These are phyloP conservation scores for Pluvianellus socialis DNA, from an alignment of 2,113 vertebrate genomes.

Conservation along the genomic window DNA sequence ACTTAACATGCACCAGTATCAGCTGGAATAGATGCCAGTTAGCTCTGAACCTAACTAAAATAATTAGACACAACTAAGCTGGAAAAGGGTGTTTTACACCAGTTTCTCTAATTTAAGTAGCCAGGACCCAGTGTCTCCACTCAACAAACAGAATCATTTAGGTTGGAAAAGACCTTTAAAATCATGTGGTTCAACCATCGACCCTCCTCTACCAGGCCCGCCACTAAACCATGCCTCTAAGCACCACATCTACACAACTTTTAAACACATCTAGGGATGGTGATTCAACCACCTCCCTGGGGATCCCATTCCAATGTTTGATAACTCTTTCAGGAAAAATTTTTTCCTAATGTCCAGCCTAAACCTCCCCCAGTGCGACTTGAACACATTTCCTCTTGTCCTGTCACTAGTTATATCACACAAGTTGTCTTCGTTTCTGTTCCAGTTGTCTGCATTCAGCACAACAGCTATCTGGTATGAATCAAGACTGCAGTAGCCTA, in stretches of 20 bases:
- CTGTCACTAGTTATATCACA: neutral
- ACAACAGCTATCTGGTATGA: neutral
- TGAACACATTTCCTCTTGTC: too few species aligned
- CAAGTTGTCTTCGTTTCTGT: neutral
- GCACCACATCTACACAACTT: too few species aligned
- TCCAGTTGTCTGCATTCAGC: neutral
- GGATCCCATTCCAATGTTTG: too few species aligned
- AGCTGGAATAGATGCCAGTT: neutral
- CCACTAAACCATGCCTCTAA: too few species aligned
- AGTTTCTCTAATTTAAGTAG: neutral
- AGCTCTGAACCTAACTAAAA: neutral
- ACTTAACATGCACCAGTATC: neutral
- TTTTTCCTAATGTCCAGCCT: too few species aligned
- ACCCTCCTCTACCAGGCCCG: too few species aligned
- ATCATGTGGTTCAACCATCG: too few species aligned
- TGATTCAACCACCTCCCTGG: too few species aligned
- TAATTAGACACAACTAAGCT: neutral
- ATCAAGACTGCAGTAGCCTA: neutral
- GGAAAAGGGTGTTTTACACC: neutral
- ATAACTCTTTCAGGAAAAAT: too few species aligned
- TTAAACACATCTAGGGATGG: too few species aligned
- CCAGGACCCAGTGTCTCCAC: neutral
- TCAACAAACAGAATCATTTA: neutral
- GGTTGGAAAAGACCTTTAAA: too few species aligned
- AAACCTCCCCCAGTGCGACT: too few species aligned